These are phyloP conservation scores for Globicephala melas DNA, from an alignment of 2,113 vertebrate species.

Conservation along the genomic window DNA sequence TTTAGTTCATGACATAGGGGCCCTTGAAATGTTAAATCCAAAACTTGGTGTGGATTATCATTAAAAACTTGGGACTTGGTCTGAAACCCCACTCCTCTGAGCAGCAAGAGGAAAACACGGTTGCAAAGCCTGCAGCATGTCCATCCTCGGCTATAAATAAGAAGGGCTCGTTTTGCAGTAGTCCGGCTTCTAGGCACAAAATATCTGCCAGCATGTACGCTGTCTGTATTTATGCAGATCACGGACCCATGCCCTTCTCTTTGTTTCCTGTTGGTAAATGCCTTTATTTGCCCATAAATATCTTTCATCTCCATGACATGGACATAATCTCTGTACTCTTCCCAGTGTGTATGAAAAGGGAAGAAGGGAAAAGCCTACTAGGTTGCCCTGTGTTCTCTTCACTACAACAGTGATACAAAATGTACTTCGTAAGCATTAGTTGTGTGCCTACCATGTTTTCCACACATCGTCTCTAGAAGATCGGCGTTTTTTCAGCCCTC, in stretches of 20 bases:
- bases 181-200: neutral
- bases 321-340: neutral
- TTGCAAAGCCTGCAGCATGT: conserved; percentile 42
- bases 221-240: neutral
- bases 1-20: conserved; percentile 82
- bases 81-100: conserved; percentile 57
- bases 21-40: conserved; percentile 67
- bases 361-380: neutral
- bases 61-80: conserved; percentile 61
- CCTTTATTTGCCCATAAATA: conserved; percentile 33
- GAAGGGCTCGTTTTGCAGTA: conserved; percentile 13
- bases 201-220: neutral
- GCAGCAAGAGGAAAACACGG: neutral
- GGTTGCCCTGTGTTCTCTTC: neutral
- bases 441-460: neutral
- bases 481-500: neutral
- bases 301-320: neutral
- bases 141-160: conserved; percentile 45
- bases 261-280: conserved; percentile 4
- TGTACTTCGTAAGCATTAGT: too few species aligned
- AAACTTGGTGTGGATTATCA: conserved; percentile 78
- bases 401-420: neutral
- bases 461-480: neutral
- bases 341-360: neutral
- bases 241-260: neutral